A percentile compares a stretch with the other conserved stretches of the same genome.
Conservation (phyloP, 2,888 invertebrate species). For the Stramonita haemastoma region DNA sequence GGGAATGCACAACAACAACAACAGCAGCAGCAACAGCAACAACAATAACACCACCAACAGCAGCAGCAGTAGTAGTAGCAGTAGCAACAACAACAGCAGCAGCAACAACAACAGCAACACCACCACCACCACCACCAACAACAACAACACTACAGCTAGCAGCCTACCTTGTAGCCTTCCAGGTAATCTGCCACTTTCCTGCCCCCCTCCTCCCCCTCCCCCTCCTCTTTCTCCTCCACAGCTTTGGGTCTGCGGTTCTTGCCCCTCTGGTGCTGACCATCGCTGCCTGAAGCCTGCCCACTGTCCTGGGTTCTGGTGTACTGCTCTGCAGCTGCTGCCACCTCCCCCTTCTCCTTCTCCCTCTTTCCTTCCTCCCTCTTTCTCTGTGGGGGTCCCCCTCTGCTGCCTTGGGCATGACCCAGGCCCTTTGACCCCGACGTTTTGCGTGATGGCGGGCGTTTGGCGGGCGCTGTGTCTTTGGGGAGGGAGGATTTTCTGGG, state of each 20-base stretch:
- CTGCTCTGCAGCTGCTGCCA: background rate
- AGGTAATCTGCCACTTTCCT: constrained; percentile 52
- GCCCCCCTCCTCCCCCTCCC: background rate
- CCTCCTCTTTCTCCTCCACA: background rate
- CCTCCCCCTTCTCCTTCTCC: background rate
- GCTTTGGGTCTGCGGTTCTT: constrained; percentile 24
- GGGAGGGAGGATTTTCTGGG: background rate
- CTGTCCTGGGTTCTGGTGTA: background rate
- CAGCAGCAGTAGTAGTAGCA: too few relatives aligned
- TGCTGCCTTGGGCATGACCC: background rate
- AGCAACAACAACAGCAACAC: too few relatives aligned
- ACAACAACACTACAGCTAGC: background rate
- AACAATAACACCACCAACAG: too few relatives aligned
- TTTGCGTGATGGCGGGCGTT: background rate
- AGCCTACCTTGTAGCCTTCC: constrained; percentile 64
- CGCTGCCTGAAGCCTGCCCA: background rate
- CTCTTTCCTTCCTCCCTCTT: background rate
- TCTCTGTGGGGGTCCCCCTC: background rate
- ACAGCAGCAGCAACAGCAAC: too few relatives aligned
- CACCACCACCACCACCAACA: too few relatives aligned
- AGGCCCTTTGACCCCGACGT: background rate
- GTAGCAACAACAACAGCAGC: too few relatives aligned
- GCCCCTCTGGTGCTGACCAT: constrained; percentile 21
- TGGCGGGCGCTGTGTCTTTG: background rate
- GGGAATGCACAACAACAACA: too few relatives aligned